Evolutionary conservation across 2,797 vertebrate species (phyloP), one percentile per base, ranked within the genome.

Genomic region (Columba guinea): DNA sequence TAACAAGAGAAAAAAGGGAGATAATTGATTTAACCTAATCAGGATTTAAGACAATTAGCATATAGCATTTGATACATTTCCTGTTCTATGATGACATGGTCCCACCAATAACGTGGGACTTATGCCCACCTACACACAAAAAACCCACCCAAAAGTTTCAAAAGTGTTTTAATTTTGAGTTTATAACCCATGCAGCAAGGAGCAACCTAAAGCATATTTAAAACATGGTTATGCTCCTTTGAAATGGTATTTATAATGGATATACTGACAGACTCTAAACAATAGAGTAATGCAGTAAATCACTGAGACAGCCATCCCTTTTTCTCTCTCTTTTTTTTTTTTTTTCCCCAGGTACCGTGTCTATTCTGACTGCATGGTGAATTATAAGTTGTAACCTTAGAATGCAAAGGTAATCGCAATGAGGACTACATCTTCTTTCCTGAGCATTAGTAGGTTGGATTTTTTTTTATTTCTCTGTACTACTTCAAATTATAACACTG

Each of bases 141-240:
- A 27, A 52, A 24, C 49, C 4, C 22, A 26, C 3, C 11, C 49
- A 51, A 51, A 51, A 89, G 39, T 4, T 44, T 28, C 19, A 49
- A 70, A 52, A 63, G 78, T 84, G 44, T 69, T 71, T 56, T 51
- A 20, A 64, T 85, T 89, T 62, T 89, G 28, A 92, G 26, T 18
- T 90, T 83, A 87, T 7, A 95, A 77, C 9, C 49, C 86, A 76
- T 23, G 65, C 41, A 92, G 49, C 30, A 88, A 64, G 70, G 27
- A 84, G 84, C 8, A 93, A 10, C 59, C 68, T 26, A 74, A 84
- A 87, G 34, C 21, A 62, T 89, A 94, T 92, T 89, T 75, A 78
- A 84, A 96, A 91, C 32, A 69, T 41, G 21, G 69, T 67, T 90
- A 95, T 37, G 76, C 26, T 88, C 34, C 51, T 65, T 88, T 93